A percentile compares a stretch with the other conserved stretches of the same genome.
Conservation (phyloP, 1,140 invertebrate species). For the Amyelois transitella region DNA sequence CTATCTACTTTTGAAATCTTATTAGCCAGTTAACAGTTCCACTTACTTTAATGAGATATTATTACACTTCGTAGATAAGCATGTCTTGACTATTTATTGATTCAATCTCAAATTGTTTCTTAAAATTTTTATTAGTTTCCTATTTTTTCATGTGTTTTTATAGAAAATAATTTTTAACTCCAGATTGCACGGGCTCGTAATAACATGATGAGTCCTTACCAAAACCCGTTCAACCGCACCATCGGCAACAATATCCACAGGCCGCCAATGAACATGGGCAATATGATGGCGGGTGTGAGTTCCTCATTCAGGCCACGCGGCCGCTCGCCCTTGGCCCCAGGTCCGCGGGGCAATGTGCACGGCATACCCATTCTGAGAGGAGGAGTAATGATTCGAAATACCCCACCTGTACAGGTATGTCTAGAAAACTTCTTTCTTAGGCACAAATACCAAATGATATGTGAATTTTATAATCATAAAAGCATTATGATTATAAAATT, state of each 20-base stretch:
- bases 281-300: constrained; percentile 14
- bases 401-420: not conserved
- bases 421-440: too few species aligned
- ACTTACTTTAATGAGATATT: too few species aligned
- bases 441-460: too few species aligned
- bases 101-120: too few species aligned
- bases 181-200: constrained; percentile 72
- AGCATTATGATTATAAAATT: too few species aligned
- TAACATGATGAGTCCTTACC: constrained; percentile 48
- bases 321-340: constrained; percentile 26
- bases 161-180: constrained; percentile 27
- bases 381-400: constrained; percentile 22
- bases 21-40: too few species aligned
- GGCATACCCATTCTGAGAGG: constrained; percentile 39
- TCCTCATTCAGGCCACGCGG: constrained; percentile 27
- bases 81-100: too few species aligned
- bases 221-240: constrained; percentile 37
- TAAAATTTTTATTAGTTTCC: too few species aligned
- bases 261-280: constrained; percentile 11
- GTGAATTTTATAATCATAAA: too few species aligned
- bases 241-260: constrained; percentile 26
- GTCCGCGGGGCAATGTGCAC: constrained; percentile 31
- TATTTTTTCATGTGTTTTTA: too few species aligned
- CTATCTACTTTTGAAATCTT: too few species aligned
- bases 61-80: too few species aligned